Evolutionary conservation across 2,113 vertebrate species (phyloP), one percentile per base, ranked within the genome.

Genomic region (Pristiophorus japonicus): DNA sequence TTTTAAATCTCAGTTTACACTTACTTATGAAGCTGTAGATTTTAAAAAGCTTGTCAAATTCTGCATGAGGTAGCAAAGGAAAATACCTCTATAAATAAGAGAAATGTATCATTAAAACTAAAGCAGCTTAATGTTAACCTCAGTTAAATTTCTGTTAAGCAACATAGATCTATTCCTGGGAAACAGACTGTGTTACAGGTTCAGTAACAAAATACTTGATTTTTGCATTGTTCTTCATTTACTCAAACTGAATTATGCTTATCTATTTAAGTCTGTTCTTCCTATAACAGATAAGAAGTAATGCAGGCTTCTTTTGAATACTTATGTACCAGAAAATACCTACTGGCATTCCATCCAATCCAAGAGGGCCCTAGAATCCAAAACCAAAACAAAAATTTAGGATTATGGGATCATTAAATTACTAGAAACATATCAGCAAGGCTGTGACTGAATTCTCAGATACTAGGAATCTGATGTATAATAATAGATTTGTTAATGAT

Each of bases 281-380:
- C 70, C 27, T 95, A 95, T 96, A 96, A 96, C 96, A 16, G 84
- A 95, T 96, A 96, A 96, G 96, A 24, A 95, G 55, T 95, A 95
- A 92, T 87, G 70, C 95, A 95, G 75, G n/a, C 27, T 95, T 90
- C 63, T 63, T 90, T 92, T 55, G 95, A 96, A 81, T 7, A 94
- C 1, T 59, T 18, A 51, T 4, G 18, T 47, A 73, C 59, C 84
- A 55, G 34, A 95, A 24, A 95, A 95, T 97, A 99, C 99, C 99
- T 97, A 99, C 99, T 24, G 99, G 98, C 97, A 99, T 99, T 96
- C 99, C 99, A 96, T 99, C 99, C 97, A 99, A 97, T 96, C 99
- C 99, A 96, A 99, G 98, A 11, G 99, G 98, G 92, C 99, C 99
- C 99, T 99, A 97, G 87, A 97, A 96, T 96, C 96, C 0, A 95